Base-by-base conservation (phyloP, 2,113 vertebrate genomes). In the Oncorhynchus keta region DNA sequence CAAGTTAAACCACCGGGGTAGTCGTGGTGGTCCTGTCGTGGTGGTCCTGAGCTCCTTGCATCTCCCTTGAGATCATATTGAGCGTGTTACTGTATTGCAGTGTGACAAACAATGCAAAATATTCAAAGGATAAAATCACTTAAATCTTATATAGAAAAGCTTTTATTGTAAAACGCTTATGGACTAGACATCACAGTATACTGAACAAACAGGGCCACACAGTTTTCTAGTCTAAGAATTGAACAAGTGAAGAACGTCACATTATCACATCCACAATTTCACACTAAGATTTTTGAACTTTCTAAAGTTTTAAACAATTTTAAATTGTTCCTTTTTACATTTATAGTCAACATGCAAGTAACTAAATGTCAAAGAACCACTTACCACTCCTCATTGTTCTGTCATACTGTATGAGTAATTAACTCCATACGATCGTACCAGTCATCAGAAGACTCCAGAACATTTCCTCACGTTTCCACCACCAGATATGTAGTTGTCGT, bases 291-390 rank as follows among this genome's bases (percentile, higher is more conserved):
- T 35, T 80, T 82, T 73, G 75, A 76, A 76, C 70, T 74, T 73
- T 73, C 30, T 74, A 16, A 81, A 78, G 55, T 70, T 76, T 48
- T n/a, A n/a, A n/a, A n/a, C n/a, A n/a, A 83, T 45, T 45, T 45
- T 45, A 45, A 45, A 2, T 11, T 78, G 72, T 73, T 32, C 8
- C 22, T 70, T 77, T 18, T 1, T 73, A 71, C 8, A 78, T 64
- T 65, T 22, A 84, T 82, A 84, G 83, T 68, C 86, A 90, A 89
- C 90, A 90, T 90, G 90, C 90, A 89, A n/a, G 35, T 74, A 77
- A 85, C 80, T 68, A 82, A 81, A 77, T 81, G 48, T 32, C 7
- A n/a, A 74, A 76, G 77, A 80, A 73, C 73, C 71, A 39, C 74
- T 76, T 76, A 73, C 9, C 18, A 59, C 24, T 16, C 39, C 35